Conservation (phyloP, 2,113 vertebrate species). For the Oryzias woworae region DNA sequence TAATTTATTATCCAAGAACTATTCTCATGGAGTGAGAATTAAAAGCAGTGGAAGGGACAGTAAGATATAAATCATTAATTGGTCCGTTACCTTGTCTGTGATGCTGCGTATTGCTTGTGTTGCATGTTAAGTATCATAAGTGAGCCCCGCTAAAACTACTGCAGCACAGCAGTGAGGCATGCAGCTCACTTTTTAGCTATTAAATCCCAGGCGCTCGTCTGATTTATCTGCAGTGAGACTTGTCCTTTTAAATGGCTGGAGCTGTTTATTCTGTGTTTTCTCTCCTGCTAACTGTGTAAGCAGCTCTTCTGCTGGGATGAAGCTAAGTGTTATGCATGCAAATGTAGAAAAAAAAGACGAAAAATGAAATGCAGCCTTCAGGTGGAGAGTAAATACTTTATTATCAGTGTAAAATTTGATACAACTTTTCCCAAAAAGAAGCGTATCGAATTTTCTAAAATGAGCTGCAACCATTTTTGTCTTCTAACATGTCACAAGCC, state of each 20-base stretch:
- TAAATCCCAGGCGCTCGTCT: conserved; percentile 31
- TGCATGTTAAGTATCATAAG: conserved; percentile 54
- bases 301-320: conserved; percentile 47
- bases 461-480: no score
- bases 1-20: conserved; percentile 39
- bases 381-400: conserved; percentile 37
- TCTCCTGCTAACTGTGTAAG: conserved; percentile 28
- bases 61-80: conserved; percentile 41
- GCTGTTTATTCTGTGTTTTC: conserved; percentile 51
- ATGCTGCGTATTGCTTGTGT: conserved; percentile 16
- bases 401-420: conserved; percentile 67
- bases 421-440: conserved; percentile 13
- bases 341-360: conserved; percentile 38
- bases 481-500: no score
- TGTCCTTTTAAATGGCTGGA: conserved; percentile 26
- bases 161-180: conserved; percentile 31
- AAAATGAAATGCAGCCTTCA: conserved; percentile 42
- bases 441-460: no score
- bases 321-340: conserved; percentile 48
- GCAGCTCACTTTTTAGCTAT: conserved; percentile 51
- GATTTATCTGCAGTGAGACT: conserved; percentile 32
- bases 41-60: conserved; percentile 15
- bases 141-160: conserved; percentile 42
- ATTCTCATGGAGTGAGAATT: conserved; percentile 26
- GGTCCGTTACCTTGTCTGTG: conserved; percentile 33